Percentiles rank a stretch among this genome's conserved stretches.
phyloP scores from a whole-genome alignment of 2,888 invertebrate genomes.

The Eumacrocentrus americanus region DNA sequence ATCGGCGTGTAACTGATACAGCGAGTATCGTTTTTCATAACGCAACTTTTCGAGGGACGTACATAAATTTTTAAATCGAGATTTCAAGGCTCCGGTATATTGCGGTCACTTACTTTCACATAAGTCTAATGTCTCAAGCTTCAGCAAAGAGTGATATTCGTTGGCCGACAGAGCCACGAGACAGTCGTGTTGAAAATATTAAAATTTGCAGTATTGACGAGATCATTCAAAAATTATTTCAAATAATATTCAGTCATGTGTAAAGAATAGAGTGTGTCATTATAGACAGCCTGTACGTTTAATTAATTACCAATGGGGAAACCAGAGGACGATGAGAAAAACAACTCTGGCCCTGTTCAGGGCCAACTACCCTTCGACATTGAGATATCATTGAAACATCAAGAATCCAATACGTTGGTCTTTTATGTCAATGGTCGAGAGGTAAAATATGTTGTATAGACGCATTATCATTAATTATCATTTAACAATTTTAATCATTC shows the following conservation, averaged over 20 bases:
- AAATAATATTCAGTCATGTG: background rate
- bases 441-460: constrained; percentile 55
- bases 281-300: background rate
- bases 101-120: no score
- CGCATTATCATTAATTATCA: constrained; percentile 6
- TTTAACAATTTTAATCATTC: constrained; percentile 32
- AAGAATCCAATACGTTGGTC: constrained; percentile 53
- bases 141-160: no score
- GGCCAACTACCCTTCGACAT: background rate
- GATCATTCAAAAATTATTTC: no score
- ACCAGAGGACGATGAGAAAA: constrained; percentile 17
- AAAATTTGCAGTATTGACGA: no score
- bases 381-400: background rate
- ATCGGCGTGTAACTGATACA: background rate
- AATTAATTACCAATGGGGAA: constrained; percentile 21
- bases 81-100: no score
- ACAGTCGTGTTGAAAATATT: no score
- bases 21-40: background rate
- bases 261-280: background rate
- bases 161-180: background rate
- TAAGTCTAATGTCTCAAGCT: no score
- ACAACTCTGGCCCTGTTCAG: background rate
- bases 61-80: no score
- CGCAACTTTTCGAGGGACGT: no score
- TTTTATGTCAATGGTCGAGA: constrained; percentile 72